Evolutionary conservation across 2,888 invertebrate genomes (phyloP), one percentile per base, ranked within the genome.

Genomic region (Aporophyla lueneburgensis): DNA sequence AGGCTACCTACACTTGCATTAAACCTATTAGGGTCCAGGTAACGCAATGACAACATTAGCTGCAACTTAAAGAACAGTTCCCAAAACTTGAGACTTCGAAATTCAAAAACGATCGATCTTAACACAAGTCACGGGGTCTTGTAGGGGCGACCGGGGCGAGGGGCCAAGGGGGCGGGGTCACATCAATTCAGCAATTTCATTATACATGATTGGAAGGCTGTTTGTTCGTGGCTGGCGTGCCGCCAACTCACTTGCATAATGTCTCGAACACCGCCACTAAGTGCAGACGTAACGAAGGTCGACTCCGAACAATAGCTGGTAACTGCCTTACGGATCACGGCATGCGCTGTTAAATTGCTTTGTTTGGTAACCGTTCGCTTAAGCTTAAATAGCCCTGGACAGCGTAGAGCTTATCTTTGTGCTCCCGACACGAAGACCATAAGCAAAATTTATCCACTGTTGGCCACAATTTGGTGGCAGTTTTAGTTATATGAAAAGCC

Each of bases 151-250:
- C 5, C 24, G 66, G 53, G 61, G 54, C 33, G 43, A 27, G 54
- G 58, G 58, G 40, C 3, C 4, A 5, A 53, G 14, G 27, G 74
- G 84, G 81, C 71, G 83, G 74, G 69, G 80, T 71, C 70, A 63
- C 84, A 91, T 88, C 89, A 89, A 89, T 91, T 88, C 89, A 88
- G 85, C 86, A 86, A 88, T 93, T 94, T 92, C 92, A 94, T 94
- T 93, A 93, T 89, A 86, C 88, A 86, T 91, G 93, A 95, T 94
- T 94, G 92, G 91, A 89, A 87, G 86, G 87, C 86, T 94, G 94
- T 94, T 94, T 93, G 94, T 89, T 87, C 76, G 80, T 71, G 62
- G 82, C 85, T 94, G 94, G 94, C 92, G 71, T 33, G 27, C 27
- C 56, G 94, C 94, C 95, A 94, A 89, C 74, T 67, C 49, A 66